These are phyloP conservation scores for Aplysia californica DNA, from an alignment of 1,140 invertebrate species.

Conservation along the genomic window DNA sequence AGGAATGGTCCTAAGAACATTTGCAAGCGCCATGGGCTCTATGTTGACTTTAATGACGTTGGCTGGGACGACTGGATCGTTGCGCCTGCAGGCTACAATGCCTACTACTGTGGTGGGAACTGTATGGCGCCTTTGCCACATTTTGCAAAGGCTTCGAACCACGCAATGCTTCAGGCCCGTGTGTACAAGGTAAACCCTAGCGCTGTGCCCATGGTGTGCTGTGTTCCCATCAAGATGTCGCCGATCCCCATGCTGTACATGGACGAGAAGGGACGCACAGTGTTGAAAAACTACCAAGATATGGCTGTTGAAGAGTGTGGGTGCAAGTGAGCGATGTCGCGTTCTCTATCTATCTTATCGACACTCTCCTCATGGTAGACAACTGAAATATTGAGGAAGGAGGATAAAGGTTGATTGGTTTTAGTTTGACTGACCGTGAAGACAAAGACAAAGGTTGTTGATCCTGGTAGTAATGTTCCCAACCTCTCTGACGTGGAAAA, in stretches of 20 bases:
- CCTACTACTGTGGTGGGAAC: conserved; percentile 94
- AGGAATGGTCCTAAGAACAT: conserved; percentile 73
- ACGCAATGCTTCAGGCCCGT: conserved; percentile 97
- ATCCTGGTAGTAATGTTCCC: neutral
- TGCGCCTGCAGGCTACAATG: conserved; percentile 95
- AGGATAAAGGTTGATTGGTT: neutral
- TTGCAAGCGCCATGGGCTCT: conserved; percentile 88
- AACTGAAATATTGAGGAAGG: neutral
- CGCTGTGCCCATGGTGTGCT: conserved; percentile 75
- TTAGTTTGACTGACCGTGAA: neutral
- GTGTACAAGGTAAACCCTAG: conserved; percentile 92
- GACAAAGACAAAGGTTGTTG: neutral
- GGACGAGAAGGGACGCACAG: conserved; percentile 74
- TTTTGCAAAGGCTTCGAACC: conserved; percentile 96
- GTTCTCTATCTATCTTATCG: neutral
- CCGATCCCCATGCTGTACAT: conserved; percentile 76
- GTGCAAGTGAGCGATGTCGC: conserved; percentile 71
- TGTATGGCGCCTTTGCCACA: conserved; percentile 93
- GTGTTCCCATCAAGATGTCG: conserved; percentile 75
- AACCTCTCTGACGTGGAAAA: neutral
- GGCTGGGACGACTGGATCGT: conserved; percentile 99
- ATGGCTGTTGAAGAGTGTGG: conserved; percentile 78
- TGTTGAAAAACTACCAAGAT: conserved; percentile 77
- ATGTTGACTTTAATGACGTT: conserved; percentile 96
- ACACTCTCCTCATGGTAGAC: neutral